Evolutionary conservation across 2,797 vertebrate genomes (phyloP), one percentile per base, ranked within the genome.

Genomic region (Sandelia bainsii): DNA sequence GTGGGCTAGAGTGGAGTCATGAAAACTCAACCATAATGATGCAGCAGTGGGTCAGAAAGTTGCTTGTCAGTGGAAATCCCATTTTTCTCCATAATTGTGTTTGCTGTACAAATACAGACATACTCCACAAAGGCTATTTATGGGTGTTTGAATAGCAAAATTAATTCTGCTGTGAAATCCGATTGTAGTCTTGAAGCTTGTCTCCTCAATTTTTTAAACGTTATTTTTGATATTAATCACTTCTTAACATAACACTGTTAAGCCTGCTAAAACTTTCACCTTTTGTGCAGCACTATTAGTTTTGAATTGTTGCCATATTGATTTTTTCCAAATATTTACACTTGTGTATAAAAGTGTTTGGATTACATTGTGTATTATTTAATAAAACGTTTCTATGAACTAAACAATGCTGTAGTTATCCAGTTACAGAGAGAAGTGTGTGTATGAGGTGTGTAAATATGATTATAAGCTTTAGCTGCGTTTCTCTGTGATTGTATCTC

Each of bases 281-380:
- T 51, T 53, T 85, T 83, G 79, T 81, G 76, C 75, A 82, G 87
- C 74, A 8, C 22, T 82, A 79, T 83, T 82, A 50, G 68, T 82
- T 76, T 76, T 80, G 82, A 87, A 70, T 80, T 39, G 11, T 8
- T 53, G 74, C 77, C 89, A 80, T 49, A 22, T 40, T 62, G 62
- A 52, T 84, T 87, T 85, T 40, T 81, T 72, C 45, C 54, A 88
- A 91, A 91, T 88, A 92, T 93, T 92, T 91, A 79, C 63, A 22
- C 78, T 73, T 67, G 46, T 50, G 84, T 79, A 70, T 84, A 83
- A 87, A 84, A 90, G 66, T 81, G 72, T 81, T 83, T 91, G 84
- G 77, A 53, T 63, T 56, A 46, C 11, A 17, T 53, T 79, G 66
- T 77, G 49, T 79, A 60, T 93, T 93, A 89, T 88, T 90, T 86